These are phyloP conservation scores for Arion vulgaris DNA, from an alignment of 1,140 invertebrate genomes.

Conservation along the genomic window DNA sequence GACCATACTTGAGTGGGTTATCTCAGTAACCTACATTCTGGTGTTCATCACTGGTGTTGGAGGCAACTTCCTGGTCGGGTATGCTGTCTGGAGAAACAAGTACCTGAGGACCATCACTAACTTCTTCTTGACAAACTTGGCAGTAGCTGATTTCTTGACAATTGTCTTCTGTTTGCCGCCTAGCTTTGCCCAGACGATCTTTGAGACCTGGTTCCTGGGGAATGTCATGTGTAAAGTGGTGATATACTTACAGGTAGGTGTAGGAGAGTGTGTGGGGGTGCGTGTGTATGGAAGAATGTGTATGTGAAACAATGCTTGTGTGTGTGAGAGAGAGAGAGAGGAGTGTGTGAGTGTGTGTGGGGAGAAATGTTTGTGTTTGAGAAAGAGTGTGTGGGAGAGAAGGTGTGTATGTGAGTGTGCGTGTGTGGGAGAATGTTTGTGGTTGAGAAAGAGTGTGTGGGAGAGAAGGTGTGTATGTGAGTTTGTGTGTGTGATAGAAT, in stretches of 20 bases:
- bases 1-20: constrained; percentile 51
- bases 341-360: no score
- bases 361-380: no score
- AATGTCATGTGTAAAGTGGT: constrained; percentile 85
- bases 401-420: no score
- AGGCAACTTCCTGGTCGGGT: constrained; percentile 90
- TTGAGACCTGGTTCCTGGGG: constrained; percentile 91
- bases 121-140: constrained; percentile 92
- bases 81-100: constrained; percentile 87
- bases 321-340: no score
- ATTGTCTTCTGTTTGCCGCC: constrained; percentile 89
- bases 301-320: no score
- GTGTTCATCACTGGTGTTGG: constrained; percentile 85
- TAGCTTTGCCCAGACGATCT: constrained; percentile 87
- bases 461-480: no score
- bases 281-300: no score
- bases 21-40: constrained; percentile 75
- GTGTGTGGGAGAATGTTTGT: no score
- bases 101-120: constrained; percentile 92
- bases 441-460: no score
- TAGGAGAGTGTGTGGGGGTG: no score
- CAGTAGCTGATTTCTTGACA: constrained; percentile 91
- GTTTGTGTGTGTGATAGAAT: no score
- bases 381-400: no score
- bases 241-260: constrained; percentile 36